A percentile compares a stretch with the other conserved stretches of the same genome.
phyloP scores from a whole-genome alignment of 1,140 invertebrate genomes.

The Mizuhopecten yessoensis region DNA sequence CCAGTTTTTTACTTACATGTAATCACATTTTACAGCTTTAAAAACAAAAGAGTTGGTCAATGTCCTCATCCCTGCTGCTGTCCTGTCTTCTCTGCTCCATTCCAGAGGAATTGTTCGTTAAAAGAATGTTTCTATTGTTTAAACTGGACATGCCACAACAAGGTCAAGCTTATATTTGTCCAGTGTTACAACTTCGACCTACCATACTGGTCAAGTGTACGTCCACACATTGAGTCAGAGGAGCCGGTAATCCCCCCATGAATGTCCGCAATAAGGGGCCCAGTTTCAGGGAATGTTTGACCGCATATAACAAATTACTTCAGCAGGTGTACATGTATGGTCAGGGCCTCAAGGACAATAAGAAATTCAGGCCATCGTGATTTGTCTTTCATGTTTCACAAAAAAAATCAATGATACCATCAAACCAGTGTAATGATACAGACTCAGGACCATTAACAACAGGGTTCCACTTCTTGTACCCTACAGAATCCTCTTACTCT shows the following conservation, averaged over 20 bases:
- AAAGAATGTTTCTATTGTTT: neutral
- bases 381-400: neutral
- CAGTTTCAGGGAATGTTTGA: neutral
- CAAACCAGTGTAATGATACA: neutral
- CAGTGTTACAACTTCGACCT: neutral
- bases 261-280: neutral
- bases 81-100: too few relatives aligned
- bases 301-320: neutral
- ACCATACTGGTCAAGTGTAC: conserved; percentile 5
- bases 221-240: neutral
- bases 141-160: neutral
- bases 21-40: too few relatives aligned
- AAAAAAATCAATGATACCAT: neutral
- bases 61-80: too few relatives aligned
- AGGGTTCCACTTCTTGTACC: neutral
- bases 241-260: neutral
- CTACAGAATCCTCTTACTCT: neutral
- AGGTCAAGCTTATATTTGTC: neutral
- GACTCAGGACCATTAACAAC: neutral
- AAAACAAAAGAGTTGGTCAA: too few relatives aligned
- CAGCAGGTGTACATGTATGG: too few relatives aligned
- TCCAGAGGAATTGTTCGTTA: neutral
- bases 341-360: neutral
- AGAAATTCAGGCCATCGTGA: neutral
- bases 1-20: neutral